phyloP scores from a whole-genome alignment of 2,888 invertebrate species.

The Meganola albula region DNA sequence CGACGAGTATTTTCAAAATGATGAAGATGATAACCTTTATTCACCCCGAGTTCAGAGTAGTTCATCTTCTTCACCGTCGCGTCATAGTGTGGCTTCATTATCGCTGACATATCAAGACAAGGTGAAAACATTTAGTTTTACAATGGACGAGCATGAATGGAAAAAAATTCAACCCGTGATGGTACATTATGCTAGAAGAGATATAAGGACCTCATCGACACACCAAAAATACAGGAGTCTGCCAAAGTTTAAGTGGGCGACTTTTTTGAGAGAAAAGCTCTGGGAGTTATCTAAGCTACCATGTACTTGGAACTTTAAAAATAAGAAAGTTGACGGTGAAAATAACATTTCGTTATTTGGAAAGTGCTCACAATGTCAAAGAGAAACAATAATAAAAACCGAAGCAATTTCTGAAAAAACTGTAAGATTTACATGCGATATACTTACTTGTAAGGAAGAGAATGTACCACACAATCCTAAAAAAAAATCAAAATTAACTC shows the following conservation, averaged over 20 bases:
- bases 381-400: constrained; percentile 14
- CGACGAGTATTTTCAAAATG: constrained; percentile 14
- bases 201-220: constrained; percentile 15
- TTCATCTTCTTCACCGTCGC: constrained; percentile 17
- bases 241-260: constrained; percentile 16
- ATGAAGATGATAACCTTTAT: constrained; percentile 14
- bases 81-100: constrained; percentile 15
- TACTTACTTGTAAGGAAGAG: constrained; percentile 14
- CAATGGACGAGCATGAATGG: constrained; percentile 16
- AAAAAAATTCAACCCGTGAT: constrained; percentile 16
- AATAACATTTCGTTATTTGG: constrained; percentile 14
- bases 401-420: constrained; percentile 17
- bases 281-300: constrained; percentile 15
- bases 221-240: constrained; percentile 15
- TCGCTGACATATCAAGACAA: constrained; percentile 17
- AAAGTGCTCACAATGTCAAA: constrained; percentile 18
- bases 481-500: constrained; percentile 18
- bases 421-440: constrained; percentile 15
- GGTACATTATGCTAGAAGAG: constrained; percentile 16
- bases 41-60: constrained; percentile 12
- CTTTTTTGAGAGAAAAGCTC: constrained; percentile 15
- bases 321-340: constrained; percentile 14
- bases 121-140: constrained; percentile 15
- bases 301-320: constrained; percentile 16
- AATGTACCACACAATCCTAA: constrained; percentile 19